Percentiles rank a stretch among this genome's conserved stretches.
These are phyloP conservation scores for Aplocera efformata DNA, from an alignment of 2,888 invertebrate genomes.

Conservation along the genomic window DNA sequence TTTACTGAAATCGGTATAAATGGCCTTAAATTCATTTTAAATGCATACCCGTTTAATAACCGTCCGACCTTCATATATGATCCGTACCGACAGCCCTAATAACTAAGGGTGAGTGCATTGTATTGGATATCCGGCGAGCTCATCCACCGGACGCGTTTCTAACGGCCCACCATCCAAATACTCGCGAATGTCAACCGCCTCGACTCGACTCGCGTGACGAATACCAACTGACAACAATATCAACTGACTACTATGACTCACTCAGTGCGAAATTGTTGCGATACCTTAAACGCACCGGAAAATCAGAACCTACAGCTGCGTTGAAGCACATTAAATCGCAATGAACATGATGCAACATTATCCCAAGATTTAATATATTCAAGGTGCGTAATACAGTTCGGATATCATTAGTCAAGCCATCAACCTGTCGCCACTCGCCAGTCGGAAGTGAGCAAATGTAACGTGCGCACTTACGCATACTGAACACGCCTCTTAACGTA, in stretches of 20 bases:
- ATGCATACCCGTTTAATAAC: no score
- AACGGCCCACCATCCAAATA: conserved; percentile 60
- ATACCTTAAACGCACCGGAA: conserved; percentile 17
- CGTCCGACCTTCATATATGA: no score
- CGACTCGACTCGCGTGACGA: conserved; percentile 24
- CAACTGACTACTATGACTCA: conserved; percentile 21
- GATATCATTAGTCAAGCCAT: conserved; percentile 45
- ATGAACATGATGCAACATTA: conserved; percentile 16
- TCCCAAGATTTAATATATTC: conserved; percentile 30
- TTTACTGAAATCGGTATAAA: no score
- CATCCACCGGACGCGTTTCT: conserved; percentile 62
- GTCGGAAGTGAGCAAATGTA: conserved; percentile 49
- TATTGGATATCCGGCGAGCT: conserved; percentile 62
- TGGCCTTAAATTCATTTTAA: no score
- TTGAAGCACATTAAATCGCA: background rate
- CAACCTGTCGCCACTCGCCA: conserved; percentile 26
- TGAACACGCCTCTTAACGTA: conserved; percentile 29
- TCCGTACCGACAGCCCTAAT: conserved; percentile 10
- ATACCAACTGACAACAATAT: conserved; percentile 26
- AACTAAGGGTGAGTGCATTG: conserved; percentile 46
- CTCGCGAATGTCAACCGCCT: conserved; percentile 38
- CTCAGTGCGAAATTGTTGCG: conserved; percentile 19
- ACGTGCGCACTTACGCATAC: conserved; percentile 37
- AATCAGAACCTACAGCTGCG: conserved; percentile 3
- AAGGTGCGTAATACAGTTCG: conserved; percentile 32